Base-by-base conservation (phyloP, 2,888 invertebrate genomes). In the Venustoraphidia nigricollis region DNA sequence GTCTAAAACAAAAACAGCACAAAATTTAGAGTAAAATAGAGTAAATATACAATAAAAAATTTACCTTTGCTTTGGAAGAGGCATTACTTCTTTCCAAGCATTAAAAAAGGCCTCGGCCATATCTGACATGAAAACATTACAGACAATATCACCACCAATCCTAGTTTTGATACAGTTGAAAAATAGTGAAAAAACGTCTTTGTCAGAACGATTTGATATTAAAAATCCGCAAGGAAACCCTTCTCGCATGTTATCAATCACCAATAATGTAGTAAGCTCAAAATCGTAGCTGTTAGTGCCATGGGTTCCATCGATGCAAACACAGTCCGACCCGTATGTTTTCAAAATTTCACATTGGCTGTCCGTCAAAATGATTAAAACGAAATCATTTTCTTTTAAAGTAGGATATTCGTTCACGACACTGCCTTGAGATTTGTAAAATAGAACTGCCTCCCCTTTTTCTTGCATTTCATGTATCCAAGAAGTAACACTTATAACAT, bases 281-380 rank as follows among this genome's bases (percentile, higher is more conserved):
- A 56, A 55, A 6, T 53, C 49, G 38, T 55, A 54, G 9, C 45
- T 11, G 47, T 56, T 56, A 1, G 52, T 27, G 3, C 56, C 55
- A 46, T 55, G 55, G 8, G 56, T 58, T 35, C 53, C 51, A 55
- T 59, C 51, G 54, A 62, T 46, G 50, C 58, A 59, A 17, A 60
- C 51, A 48, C 51, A 53, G 45, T 56, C 51, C 11, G 39, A 36
- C 13, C 56, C 53, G 46, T 54, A 58, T 48, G 53, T 56, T 50
- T 53, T 47, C 44, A 59, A 43, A 17, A 58, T 50, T 14, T 52
- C 50, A 11, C 46, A 37, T 47, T 59, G 60, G 10, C 50, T 54
- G 41, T 50, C 45, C 38, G 55, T 57, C 57, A 59, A 57, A 8
- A 58, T 56, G n/a, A 54, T 52, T 9, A 61, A 53, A 36, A 59